Evolutionary conservation across 2,888 invertebrate genomes (phyloP).

Genomic region (Conus canariensis): DNA sequence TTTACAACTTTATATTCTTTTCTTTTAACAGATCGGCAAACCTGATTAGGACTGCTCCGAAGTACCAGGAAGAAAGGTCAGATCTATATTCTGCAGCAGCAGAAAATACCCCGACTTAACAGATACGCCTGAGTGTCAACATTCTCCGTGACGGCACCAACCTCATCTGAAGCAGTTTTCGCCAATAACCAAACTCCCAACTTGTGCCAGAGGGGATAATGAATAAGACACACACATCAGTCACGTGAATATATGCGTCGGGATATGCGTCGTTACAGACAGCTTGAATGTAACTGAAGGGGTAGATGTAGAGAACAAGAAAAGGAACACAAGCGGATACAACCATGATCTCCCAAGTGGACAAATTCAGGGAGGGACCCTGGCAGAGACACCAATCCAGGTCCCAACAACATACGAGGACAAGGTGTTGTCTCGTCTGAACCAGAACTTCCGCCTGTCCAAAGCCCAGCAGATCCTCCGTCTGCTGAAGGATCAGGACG

Average conservation of each 20-base stretch:
- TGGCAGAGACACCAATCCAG: conserved; percentile 19
- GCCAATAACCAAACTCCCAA: too few species aligned
- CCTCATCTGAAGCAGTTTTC: too few species aligned
- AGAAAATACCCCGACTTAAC: not conserved
- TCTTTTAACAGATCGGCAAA: too few species aligned
- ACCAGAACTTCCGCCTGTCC: conserved; percentile 58
- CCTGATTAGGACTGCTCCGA: too few species aligned
- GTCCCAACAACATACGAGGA: conserved; percentile 46
- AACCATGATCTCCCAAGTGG: conserved; percentile 22
- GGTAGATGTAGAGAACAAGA: not conserved
- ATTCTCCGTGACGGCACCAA: too few species aligned
- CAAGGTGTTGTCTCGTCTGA: conserved; percentile 58
- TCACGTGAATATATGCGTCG: too few species aligned
- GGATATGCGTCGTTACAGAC: too few species aligned
- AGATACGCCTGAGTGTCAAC: not conserved
- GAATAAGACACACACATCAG: too few species aligned
- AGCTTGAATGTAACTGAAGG: not conserved
- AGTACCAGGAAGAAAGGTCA: too few species aligned
- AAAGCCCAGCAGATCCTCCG: conserved; percentile 66
- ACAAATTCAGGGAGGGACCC: not conserved
- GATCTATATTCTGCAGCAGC: too few species aligned
- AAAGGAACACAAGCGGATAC: not conserved
- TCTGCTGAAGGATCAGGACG: conserved; percentile 64
- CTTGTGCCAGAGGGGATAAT: too few species aligned
- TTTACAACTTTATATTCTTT: too few species aligned